phyloP scores from a whole-genome alignment of 2,888 invertebrate species.

The Eretmocerus hayati region DNA sequence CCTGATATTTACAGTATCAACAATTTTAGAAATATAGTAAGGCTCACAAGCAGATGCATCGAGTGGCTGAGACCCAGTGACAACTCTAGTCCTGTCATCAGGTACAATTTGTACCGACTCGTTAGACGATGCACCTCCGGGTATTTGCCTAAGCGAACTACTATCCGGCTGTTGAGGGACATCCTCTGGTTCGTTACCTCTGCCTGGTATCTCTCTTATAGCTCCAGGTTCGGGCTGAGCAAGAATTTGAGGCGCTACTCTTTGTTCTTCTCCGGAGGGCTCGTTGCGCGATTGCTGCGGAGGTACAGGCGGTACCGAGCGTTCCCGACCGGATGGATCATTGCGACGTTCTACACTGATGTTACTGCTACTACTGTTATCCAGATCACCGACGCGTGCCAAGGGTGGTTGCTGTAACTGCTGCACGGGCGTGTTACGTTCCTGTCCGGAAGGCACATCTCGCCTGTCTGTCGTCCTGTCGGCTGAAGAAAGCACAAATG shows the following conservation, averaged over 20 bases:
- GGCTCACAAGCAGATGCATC: conserved; percentile 30
- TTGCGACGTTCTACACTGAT: conserved; percentile 37
- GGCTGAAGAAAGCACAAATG: conserved; percentile 5
- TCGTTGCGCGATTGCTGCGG: conserved; percentile 40
- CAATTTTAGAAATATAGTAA: too few relatives aligned
- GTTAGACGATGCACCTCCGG: conserved; percentile 40
- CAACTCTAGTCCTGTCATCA: conserved; percentile 39
- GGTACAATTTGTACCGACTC: conserved; percentile 29
- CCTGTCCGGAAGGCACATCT: conserved; percentile 19
- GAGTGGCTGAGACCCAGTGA: conserved; percentile 42
- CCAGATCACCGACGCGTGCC: too few relatives aligned
- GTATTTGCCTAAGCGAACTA: conserved; percentile 36
- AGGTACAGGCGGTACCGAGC: conserved; percentile 35
- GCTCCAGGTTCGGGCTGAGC: conserved; percentile 31
- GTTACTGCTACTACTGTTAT: conserved; percentile 29
- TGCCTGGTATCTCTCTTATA: conserved; percentile 38
- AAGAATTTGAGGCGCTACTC: conserved; percentile 13
- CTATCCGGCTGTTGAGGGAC: conserved; percentile 30
- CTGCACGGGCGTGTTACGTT: conserved; percentile 33
- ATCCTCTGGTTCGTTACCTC: conserved; percentile 36
- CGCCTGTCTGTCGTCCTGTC: conserved; percentile 14
- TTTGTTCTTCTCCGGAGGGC: conserved; percentile 40
- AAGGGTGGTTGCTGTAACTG: conserved; percentile 29
- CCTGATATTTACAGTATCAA: too few relatives aligned
- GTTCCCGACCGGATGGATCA: conserved; percentile 42